phyloP scores from a whole-genome alignment of 2,113 vertebrate genomes.

The Gambusia holbrooki region DNA sequence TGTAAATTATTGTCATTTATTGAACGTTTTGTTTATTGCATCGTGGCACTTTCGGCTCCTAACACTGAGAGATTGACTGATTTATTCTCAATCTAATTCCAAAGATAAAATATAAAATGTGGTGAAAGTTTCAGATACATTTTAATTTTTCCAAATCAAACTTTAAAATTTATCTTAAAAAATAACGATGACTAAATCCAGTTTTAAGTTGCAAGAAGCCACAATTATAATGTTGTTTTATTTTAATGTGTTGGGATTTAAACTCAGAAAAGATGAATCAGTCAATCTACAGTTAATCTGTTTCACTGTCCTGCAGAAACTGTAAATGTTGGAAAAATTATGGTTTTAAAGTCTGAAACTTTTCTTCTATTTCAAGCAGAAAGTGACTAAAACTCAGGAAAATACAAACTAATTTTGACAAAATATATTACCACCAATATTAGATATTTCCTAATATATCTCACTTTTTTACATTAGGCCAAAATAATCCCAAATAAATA shows the following conservation, averaged over 20 bases:
- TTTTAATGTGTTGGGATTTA: not conserved
- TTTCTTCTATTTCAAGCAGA: not conserved
- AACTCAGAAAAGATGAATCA: conserved; percentile 11
- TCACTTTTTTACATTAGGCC: not conserved
- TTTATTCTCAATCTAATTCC: not conserved
- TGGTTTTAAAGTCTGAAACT: too few species aligned
- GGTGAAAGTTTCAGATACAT: not conserved
- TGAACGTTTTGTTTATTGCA: not conserved
- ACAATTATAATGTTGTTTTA: not conserved
- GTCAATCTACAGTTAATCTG: conserved; percentile 35
- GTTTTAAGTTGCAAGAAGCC: not conserved
- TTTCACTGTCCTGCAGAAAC: conserved; percentile 54
- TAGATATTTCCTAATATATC: not conserved
- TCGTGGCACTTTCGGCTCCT: not conserved
- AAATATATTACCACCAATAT: not conserved
- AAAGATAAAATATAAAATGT: too few species aligned
- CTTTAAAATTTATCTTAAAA: not conserved
- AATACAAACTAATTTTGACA: not conserved
- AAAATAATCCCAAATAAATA: not conserved
- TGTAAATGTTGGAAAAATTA: not conserved
- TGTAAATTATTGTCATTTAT: not conserved
- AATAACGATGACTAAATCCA: not conserved
- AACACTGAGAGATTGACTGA: conserved; percentile 33
- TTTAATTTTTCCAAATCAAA: not conserved
- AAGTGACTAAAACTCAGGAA: not conserved